Evolutionary conservation across 2,113 vertebrate genomes (phyloP).

Genomic region (Raphicerus campestris): DNA sequence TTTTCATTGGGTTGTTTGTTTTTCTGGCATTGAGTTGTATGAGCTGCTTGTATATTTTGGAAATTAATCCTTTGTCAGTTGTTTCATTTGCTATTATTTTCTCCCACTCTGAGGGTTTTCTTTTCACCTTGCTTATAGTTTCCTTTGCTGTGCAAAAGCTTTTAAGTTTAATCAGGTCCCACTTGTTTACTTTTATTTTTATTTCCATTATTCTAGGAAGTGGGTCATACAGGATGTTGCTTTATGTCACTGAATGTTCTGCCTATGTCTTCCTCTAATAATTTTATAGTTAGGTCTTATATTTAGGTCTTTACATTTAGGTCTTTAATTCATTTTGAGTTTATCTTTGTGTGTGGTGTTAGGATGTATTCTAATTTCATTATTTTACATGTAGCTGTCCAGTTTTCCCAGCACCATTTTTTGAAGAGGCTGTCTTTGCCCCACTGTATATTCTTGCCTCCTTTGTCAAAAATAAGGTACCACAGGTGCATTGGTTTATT

Average conservation of each 20-base stretch:
- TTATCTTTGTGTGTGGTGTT: not conserved
- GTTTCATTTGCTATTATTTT: not conserved
- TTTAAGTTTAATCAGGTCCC: not conserved
- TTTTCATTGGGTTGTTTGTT: not conserved
- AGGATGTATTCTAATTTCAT: not conserved
- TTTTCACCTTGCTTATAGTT: not conserved
- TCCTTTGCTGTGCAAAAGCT: not conserved
- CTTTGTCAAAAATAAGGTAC: not conserved
- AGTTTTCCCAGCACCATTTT: not conserved
- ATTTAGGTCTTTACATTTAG: not conserved
- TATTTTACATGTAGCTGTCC: not conserved
- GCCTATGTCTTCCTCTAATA: not conserved
- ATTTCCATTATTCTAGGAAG: not conserved
- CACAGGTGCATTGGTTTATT: not conserved
- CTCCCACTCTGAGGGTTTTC: not conserved
- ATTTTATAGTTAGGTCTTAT: not conserved
- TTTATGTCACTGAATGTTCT: not conserved
- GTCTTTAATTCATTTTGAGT: not conserved
- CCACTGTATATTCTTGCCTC: not conserved
- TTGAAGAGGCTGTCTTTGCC: not conserved
- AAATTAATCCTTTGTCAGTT: not conserved
- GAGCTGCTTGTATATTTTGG: not conserved
- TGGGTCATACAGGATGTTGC: not conserved
- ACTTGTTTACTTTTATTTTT: not conserved
- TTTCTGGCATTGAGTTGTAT: not conserved